phyloP scores from a whole-genome alignment of 2,113 vertebrate species.

The Cyrtonyx montezumae region DNA sequence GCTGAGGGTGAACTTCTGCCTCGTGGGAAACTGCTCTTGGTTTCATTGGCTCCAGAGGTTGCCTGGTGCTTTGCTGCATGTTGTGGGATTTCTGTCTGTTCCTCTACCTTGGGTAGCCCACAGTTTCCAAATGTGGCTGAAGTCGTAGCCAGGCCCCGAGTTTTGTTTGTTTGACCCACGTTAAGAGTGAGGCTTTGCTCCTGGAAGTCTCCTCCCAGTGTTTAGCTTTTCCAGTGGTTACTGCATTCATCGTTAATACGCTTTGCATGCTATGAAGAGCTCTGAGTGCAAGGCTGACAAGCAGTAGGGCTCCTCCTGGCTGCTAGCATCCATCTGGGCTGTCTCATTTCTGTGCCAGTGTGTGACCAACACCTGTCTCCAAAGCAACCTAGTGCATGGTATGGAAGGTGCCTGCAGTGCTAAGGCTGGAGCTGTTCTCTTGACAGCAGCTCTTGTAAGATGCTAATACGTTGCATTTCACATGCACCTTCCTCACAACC shows the following conservation, averaged over 20 bases:
- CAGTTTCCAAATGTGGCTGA: not conserved
- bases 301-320: not conserved
- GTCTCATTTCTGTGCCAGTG: not conserved
- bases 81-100: not conserved
- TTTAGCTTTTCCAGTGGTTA: not conserved
- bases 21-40: not conserved
- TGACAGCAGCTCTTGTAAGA: not conserved
- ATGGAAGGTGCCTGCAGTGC: not conserved
- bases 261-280: not conserved
- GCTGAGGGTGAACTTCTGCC: not conserved
- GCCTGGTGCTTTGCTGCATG: not conserved
- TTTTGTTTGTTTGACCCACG: not conserved
- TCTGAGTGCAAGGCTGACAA: not conserved
- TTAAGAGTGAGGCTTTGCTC: not conserved
- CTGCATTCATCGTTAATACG: not conserved
- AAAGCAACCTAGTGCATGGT: not conserved
- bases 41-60: not conserved
- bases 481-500: constrained; percentile 3
- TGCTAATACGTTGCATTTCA: not conserved
- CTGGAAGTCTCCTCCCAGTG: not conserved
- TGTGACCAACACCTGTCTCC: not conserved
- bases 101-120: not conserved
- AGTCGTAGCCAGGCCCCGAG: not conserved
- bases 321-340: constrained; percentile 26
- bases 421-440: not conserved